Percentiles rank a stretch among this genome's conserved stretches.
Conservation (phyloP, 2,113 vertebrate genomes). For the Ptychochromis oligacanthus region DNA sequence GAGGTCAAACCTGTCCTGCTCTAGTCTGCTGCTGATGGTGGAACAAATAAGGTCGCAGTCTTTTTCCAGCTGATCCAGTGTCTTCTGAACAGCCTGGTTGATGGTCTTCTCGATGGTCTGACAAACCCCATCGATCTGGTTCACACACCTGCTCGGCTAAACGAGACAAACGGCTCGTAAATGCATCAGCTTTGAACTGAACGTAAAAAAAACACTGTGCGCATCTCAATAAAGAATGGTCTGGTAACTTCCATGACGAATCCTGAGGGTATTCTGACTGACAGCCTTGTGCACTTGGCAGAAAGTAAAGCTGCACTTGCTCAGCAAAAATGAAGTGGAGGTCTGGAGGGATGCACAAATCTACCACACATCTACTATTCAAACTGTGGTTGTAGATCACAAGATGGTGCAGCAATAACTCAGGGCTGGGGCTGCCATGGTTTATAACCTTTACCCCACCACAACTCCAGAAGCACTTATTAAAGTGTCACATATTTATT, state of each 20-base stretch:
- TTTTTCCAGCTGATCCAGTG: constrained; percentile 83
- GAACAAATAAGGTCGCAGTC: constrained; percentile 80
- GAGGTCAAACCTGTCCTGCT: constrained; percentile 76
- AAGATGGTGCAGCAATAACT: constrained; percentile 46
- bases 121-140: constrained; percentile 83
- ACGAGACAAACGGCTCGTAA: constrained; percentile 18
- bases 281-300: constrained; percentile 35
- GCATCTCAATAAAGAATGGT: background rate
- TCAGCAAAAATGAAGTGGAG: constrained; percentile 50
- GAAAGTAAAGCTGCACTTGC: constrained; percentile 31
- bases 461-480: background rate
- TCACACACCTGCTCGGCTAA: constrained; percentile 81
- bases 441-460: constrained; percentile 41
- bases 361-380: background rate
- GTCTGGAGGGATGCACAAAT: constrained; percentile 44
- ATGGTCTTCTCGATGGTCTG: constrained; percentile 85
- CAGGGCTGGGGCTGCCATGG: constrained; percentile 22
- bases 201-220: background rate
- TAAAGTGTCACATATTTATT: background rate
- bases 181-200: background rate
- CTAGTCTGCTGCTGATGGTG: constrained; percentile 72
- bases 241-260: constrained; percentile 17
- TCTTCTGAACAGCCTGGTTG: constrained; percentile 84
- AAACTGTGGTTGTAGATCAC: constrained; percentile 56
- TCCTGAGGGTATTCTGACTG: constrained; percentile 38